Conservation (phyloP, 2,888 invertebrate genomes). For the Strigamia crassipes region DNA sequence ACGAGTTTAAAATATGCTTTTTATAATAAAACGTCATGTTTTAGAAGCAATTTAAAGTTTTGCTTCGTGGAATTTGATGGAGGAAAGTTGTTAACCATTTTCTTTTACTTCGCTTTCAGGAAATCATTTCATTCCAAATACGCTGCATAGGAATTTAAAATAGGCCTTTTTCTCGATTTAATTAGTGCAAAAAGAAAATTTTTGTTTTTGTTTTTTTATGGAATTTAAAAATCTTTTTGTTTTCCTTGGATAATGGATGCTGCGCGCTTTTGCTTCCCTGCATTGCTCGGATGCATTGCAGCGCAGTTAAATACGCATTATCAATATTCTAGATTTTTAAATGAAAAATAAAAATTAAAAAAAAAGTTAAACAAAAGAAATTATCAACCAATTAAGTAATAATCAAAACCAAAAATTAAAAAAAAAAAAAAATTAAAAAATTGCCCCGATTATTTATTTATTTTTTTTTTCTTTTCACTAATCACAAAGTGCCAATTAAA, state of each 20-base stretch:
- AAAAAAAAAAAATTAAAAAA: too few relatives aligned
- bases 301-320: background rate
- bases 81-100: background rate
- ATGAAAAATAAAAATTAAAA: too few relatives aligned
- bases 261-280: background rate
- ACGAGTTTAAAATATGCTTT: slow-evolving; percentile 27
- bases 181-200: background rate
- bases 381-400: too few relatives aligned
- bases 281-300: background rate
- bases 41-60: slow-evolving; percentile 28
- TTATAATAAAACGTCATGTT: slow-evolving; percentile 24
- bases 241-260: background rate
- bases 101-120: background rate
- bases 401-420: too few relatives aligned
- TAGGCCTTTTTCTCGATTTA: background rate
- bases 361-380: too few relatives aligned
- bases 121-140: too few relatives aligned
- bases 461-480: too few relatives aligned
- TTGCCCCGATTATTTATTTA: too few relatives aligned
- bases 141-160: too few relatives aligned
- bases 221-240: background rate
- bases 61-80: slow-evolving; percentile 4
- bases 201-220: background rate
- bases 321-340: background rate
- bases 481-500: too few relatives aligned